These are phyloP conservation scores for Orussus abietinus DNA, from an alignment of 1,140 invertebrate genomes.

Conservation along the genomic window DNA sequence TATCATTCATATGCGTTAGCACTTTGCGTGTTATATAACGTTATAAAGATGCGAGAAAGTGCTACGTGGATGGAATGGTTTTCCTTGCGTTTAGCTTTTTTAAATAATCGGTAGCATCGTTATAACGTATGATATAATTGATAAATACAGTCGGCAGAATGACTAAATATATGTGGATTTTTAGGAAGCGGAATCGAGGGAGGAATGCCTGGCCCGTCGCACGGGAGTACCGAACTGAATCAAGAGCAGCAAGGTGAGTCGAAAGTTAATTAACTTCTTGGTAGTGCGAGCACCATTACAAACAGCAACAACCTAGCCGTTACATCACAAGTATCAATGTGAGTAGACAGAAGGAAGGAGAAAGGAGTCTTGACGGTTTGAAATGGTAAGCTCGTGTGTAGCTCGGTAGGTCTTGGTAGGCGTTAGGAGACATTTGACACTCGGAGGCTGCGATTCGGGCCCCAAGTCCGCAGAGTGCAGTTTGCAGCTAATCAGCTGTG, in stretches of 20 bases:
- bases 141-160: too few species aligned
- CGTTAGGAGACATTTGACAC: constrained; percentile 53
- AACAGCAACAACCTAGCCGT: constrained; percentile 56
- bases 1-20: too few species aligned
- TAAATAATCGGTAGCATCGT: too few species aligned
- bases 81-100: too few species aligned
- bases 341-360: constrained; percentile 45
- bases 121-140: too few species aligned
- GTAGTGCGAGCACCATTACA: constrained; percentile 56
- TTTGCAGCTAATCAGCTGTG: constrained; percentile 49
- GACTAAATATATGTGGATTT: too few species aligned
- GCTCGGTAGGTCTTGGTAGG: constrained; percentile 53
- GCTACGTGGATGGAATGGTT: too few species aligned
- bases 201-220: constrained; percentile 48
- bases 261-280: constrained; percentile 33
- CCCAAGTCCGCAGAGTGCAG: constrained; percentile 52
- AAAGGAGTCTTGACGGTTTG: constrained; percentile 49
- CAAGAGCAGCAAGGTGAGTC: constrained; percentile 53
- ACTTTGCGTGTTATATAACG: too few species aligned
- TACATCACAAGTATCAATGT: constrained; percentile 50
- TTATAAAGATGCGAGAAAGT: too few species aligned
- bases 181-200: constrained; percentile 46
- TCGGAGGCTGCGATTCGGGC: constrained; percentile 41
- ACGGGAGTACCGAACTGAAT: constrained; percentile 45
- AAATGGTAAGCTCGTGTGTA: constrained; percentile 56